A percentile compares a stretch with the other conserved stretches of the same genome.
These are phyloP conservation scores for Ichneumon xanthorius DNA, from an alignment of 2,888 invertebrate genomes.

Conservation along the genomic window DNA sequence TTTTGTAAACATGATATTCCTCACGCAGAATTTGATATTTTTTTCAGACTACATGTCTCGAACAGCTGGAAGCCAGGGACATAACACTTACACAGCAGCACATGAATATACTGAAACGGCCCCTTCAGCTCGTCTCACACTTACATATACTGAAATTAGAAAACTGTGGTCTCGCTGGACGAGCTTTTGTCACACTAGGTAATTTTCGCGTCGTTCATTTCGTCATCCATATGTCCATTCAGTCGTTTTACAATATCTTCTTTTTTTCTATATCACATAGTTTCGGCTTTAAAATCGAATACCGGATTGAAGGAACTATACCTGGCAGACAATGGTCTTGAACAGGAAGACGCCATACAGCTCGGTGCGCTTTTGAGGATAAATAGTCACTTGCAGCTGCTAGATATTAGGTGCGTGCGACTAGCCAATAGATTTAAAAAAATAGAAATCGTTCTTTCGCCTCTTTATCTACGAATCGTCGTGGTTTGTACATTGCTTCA, in stretches of 20 bases:
- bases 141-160: slow-evolving; percentile 92
- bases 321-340: slow-evolving; percentile 92
- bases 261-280: slow-evolving; percentile 84
- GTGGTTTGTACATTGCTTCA: slow-evolving; percentile 32
- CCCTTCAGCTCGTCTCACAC: slow-evolving; percentile 90
- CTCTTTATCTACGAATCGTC: slow-evolving; percentile 29
- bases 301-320: slow-evolving; percentile 91
- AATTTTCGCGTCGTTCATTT: slow-evolving; percentile 65
- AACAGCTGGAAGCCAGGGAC: slow-evolving; percentile 89
- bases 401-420: slow-evolving; percentile 90
- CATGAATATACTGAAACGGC: slow-evolving; percentile 90
- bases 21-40: slow-evolving; percentile 61
- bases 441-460: slow-evolving; percentile 76
- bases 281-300: slow-evolving; percentile 92
- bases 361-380: slow-evolving; percentile 90
- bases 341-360: slow-evolving; percentile 91
- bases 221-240: background rate
- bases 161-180: slow-evolving; percentile 90
- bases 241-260: slow-evolving; percentile 34
- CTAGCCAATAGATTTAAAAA: slow-evolving; percentile 78
- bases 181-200: slow-evolving; percentile 92
- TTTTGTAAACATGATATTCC: slow-evolving; percentile 7
- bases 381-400: slow-evolving; percentile 91
- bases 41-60: slow-evolving; percentile 89
- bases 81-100: slow-evolving; percentile 89